Base-by-base conservation (phyloP, 2,888 invertebrate species). In the Andrena haemorrhoa region DNA sequence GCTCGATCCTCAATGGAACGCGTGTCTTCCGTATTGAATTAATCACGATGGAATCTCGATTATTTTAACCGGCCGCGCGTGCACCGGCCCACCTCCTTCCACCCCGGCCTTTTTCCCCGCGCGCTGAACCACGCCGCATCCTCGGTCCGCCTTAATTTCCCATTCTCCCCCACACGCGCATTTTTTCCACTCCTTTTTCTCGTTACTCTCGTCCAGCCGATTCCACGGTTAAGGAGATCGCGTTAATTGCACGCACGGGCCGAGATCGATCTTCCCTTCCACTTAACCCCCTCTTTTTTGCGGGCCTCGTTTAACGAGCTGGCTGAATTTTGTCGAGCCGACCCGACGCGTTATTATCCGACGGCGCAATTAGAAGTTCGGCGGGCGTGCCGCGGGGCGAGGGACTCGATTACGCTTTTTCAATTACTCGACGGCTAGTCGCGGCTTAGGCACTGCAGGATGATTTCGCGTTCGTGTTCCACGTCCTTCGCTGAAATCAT, bases 1-100 rank as follows among this genome's bases (percentile, higher is more conserved):
- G 56, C 72, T 76, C 79, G 80, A 68, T 69, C 53, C 73, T 65
- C 68, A 64, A 79, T 72, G 79, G 79, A 81, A 80, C 79, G 70
- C 75, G 70, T 53, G 61, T 75, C 82, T 82, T 82, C 82, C 82
- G 81, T 63, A 76, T 82, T 41, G 80, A 76, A 82, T 82, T 82
- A 82, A 82, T 82, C 80, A 82, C 70, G 66, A 56, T 66, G 82
- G 75, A 80, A 71, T 80, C 75, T 26, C 75, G 79, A 80, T 80
- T 80, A 80, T 80, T 77, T 23, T 47, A 75, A 78, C 78, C 75
- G 68, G 65, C 61, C 78, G 78, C 75, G 75, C 75, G 78, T 53
- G 68, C 23, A 35, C 53, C 26, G 2, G 29, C n/a, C 29, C 56
- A n/a, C 35, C 2, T 33, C 26, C 20, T 35, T 51, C 49, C 49